Evolutionary conservation across 2,113 vertebrate genomes (phyloP).

Genomic region (Sturnus vulgaris): DNA sequence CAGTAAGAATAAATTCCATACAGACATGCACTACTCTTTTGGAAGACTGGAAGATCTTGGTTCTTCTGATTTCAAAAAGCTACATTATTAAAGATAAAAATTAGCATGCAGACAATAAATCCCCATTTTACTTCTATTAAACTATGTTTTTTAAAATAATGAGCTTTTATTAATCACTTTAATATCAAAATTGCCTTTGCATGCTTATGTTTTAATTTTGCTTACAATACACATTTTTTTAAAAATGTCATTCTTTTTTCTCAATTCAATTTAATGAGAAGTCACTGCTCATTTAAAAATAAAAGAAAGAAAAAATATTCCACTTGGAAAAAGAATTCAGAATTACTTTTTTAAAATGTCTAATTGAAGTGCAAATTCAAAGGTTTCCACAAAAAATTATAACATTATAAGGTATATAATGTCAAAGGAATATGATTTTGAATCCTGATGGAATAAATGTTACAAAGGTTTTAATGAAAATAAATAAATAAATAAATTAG

Average conservation of each 20-base stretch:
- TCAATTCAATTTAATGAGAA: background rate
- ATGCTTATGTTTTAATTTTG: background rate
- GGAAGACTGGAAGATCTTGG: background rate
- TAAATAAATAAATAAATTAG: background rate
- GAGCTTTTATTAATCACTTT: background rate
- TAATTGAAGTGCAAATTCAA: background rate
- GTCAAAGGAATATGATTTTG: background rate
- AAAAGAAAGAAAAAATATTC: background rate
- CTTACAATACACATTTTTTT: background rate
- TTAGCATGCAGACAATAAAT: background rate
- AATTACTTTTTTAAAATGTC: background rate
- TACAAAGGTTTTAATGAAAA: background rate
- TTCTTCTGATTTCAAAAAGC: background rate
- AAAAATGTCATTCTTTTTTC: background rate
- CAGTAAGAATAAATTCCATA: background rate
- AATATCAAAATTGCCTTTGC: background rate
- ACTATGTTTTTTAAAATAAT: background rate
- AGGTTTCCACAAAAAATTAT: background rate
- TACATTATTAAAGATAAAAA: background rate
- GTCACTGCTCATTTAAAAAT: background rate
- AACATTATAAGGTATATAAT: background rate
- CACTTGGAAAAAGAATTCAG: background rate
- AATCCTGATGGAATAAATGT: background rate
- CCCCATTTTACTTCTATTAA: background rate
- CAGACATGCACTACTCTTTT: background rate